Percentiles rank a stretch among this genome's conserved stretches.
phyloP scores from a whole-genome alignment of 2,113 vertebrate genomes.

The Galemys pyrenaicus region DNA sequence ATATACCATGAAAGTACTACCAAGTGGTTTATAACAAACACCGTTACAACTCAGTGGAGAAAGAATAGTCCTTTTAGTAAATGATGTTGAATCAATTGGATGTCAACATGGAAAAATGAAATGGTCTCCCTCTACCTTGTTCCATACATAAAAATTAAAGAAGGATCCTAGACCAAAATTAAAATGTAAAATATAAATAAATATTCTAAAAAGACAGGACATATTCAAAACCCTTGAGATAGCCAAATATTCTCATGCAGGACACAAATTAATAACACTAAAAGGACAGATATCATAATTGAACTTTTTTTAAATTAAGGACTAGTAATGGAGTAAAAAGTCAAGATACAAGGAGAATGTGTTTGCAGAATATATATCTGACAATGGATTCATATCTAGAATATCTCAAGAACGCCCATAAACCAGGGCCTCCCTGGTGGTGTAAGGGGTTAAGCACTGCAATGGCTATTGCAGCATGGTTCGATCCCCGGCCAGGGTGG shows the following conservation, averaged over 20 bases:
- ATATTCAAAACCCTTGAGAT: neutral
- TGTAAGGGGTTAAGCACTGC: too few species aligned
- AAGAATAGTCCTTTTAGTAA: neutral
- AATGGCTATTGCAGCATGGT: too few species aligned
- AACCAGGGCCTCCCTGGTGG: too few species aligned
- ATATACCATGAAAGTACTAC: neutral
- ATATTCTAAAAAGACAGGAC: neutral
- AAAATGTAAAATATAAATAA: neutral
- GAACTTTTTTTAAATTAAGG: slow-evolving; percentile 11
- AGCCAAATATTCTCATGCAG: neutral
- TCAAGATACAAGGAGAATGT: neutral
- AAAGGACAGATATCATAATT: neutral
- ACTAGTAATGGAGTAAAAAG: neutral
- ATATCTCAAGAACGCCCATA: neutral
- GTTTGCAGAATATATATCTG: neutral
- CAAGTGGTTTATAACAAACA: neutral
- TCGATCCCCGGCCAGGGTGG: too few species aligned
- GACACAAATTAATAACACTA: neutral
- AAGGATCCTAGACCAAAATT: neutral
- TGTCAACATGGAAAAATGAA: neutral
- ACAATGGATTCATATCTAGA: neutral
- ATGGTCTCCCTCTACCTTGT: neutral
- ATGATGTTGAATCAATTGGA: neutral
- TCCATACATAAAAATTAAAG: neutral
- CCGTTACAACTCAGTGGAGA: neutral